Evolutionary conservation across 2,888 invertebrate species (phyloP).

Genomic region (Amorpha juglandis): DNA sequence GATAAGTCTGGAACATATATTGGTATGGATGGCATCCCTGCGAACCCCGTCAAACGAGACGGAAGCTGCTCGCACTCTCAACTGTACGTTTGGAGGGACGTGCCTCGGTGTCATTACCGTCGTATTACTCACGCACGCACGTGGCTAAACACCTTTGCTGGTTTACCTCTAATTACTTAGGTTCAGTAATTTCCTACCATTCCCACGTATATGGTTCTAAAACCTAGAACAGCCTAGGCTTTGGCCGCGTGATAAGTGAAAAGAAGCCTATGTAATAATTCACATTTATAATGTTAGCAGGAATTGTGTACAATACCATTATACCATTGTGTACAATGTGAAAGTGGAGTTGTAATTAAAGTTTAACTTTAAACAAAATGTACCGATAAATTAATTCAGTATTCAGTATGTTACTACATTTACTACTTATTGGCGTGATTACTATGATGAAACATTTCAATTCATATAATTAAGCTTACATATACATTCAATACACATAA

Average conservation of each 20-base stretch:
- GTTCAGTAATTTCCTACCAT: not conserved
- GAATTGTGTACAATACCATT: too few relatives aligned
- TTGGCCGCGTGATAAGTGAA: too few relatives aligned
- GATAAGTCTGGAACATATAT: too few relatives aligned
- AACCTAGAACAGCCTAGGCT: too few relatives aligned
- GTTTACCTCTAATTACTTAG: not conserved
- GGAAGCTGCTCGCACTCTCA: slow-evolving; percentile 13
- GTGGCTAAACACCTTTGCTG: not conserved
- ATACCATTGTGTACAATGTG: not conserved
- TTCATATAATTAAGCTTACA: not conserved
- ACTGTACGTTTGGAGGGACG: not conserved
- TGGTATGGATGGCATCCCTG: slow-evolving; percentile 24
- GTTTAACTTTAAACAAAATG: not conserved
- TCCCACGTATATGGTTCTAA: not conserved
- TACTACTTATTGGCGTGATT: slow-evolving; percentile 10
- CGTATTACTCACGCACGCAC: slow-evolving; percentile 15
- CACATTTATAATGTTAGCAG: too few relatives aligned
- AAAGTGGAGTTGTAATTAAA: not conserved
- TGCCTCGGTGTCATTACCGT: slow-evolving; percentile 19
- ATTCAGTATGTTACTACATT: not conserved
- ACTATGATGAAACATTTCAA: not conserved
- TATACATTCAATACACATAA: not conserved
- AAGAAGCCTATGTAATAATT: too few relatives aligned
- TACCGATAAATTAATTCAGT: not conserved
- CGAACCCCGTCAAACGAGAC: slow-evolving; percentile 7